phyloP scores from a whole-genome alignment of 1,140 invertebrate genomes.

The Acyrthosiphon pisum region DNA sequence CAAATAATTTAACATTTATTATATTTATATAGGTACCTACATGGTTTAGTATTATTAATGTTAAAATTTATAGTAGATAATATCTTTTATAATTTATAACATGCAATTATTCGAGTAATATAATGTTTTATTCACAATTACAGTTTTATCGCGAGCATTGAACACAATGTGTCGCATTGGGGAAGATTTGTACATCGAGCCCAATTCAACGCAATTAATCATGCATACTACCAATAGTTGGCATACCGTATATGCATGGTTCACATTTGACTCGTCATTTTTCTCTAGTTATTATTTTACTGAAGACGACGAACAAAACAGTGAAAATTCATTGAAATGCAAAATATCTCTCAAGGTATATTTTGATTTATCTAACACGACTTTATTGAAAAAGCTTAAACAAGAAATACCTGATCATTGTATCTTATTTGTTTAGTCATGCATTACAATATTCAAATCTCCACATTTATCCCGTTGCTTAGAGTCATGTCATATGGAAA shows the following conservation, averaged over 20 bases:
- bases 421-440: constrained; percentile 22
- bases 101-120: neutral
- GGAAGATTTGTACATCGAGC: constrained; percentile 45
- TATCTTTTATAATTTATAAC: neutral
- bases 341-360: constrained; percentile 52
- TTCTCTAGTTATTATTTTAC: constrained; percentile 54
- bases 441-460: constrained; percentile 54
- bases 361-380: neutral
- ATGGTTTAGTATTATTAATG: neutral
- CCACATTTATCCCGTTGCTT: constrained; percentile 44
- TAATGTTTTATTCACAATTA: neutral
- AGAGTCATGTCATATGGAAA: constrained; percentile 51
- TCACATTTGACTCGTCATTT: constrained; percentile 46
- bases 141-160: constrained; percentile 35
- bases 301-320: constrained; percentile 48
- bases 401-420: neutral
- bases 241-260: constrained; percentile 52
- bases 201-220: constrained; percentile 7
- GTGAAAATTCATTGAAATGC: constrained; percentile 50
- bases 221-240: constrained; percentile 50
- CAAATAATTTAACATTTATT: neutral
- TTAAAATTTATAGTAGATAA: neutral
- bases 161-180: constrained; percentile 49
- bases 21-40: neutral
- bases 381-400: neutral